Base-by-base conservation (phyloP, 2,888 invertebrate genomes). In the Drosophila rubida region DNA sequence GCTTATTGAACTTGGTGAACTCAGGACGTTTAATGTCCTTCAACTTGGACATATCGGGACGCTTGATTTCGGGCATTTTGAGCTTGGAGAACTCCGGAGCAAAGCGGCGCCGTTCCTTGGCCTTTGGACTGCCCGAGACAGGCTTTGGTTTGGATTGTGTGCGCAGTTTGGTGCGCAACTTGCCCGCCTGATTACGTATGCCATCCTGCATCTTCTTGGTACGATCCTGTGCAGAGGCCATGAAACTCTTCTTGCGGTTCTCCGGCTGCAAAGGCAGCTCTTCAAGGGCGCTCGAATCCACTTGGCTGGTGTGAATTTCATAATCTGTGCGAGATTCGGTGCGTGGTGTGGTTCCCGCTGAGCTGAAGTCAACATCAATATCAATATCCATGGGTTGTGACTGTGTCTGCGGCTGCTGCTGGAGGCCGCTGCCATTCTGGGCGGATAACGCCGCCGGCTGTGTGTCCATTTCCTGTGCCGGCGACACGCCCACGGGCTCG, bases 401-500 rank as follows among this genome's bases (percentile, higher is more conserved):
- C 35, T 22, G 39, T 25, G 11, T 22, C 13, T 35, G 37, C 25
- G 13, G 39, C 50, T 50, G 50, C 25, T 39, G 51, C 69, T 73
- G 65, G 49, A 63, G 58, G 53, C 59, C 84, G 61, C 69, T 60
- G 66, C 58, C 60, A 45, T 46, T 59, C 9, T 41, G 27, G 58
- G 73, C 63, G 37, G 62, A 64, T 62, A 80, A 32, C 75, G 90
- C 61, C 62, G 80, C 39, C 75, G 90, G 89, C 69, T 86, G 30
- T 30, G 37, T 32, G 27, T 55, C 54, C 8, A 59, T 42, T 8
- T 66, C 80, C 19, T 35, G 58, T 14, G 72, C 74, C 80, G 65
- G 75, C 70, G 95, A 95, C 86, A 95, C 95, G 90, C 95, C 96
- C 91, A 97, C 95, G 83, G 96, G 96, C 93, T 97, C 97, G 93